These are phyloP conservation scores for Lepeophtheirus salmonis DNA, from an alignment of 1,140 invertebrate genomes.

Conservation along the genomic window DNA sequence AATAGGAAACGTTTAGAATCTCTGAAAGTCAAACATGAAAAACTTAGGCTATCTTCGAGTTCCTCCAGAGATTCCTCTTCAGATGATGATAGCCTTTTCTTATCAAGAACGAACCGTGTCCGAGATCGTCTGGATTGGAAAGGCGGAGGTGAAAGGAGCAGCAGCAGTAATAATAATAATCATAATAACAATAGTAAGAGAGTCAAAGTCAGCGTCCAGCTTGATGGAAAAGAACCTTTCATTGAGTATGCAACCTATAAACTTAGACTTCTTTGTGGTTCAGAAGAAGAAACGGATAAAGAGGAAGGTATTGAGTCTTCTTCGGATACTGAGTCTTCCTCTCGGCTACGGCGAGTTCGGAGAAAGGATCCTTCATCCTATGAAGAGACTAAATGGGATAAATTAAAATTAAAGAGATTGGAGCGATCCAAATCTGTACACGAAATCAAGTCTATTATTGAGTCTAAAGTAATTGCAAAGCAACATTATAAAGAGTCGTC, in stretches of 20 bases:
- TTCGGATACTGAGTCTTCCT: too few species aligned
- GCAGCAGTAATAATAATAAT: too few species aligned
- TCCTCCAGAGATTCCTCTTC: neutral
- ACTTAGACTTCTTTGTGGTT: neutral
- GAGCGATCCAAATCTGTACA: neutral
- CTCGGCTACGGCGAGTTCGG: neutral
- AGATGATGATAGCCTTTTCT: neutral
- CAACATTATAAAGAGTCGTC: too few species aligned
- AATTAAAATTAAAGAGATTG: neutral
- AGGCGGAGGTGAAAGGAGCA: too few species aligned
- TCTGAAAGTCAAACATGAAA: too few species aligned
- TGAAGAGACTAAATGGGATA: neutral
- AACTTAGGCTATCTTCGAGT: neutral
- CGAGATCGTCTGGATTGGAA: too few species aligned
- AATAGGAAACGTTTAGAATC: neutral
- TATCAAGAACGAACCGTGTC: neutral
- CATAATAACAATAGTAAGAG: neutral
- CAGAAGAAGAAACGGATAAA: neutral
- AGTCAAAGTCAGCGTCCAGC: neutral
- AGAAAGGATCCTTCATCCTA: neutral
- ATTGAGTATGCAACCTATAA: neutral
- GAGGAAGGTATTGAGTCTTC: neutral
- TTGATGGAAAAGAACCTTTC: neutral
- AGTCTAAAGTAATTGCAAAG: neutral
- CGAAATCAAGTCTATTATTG: neutral